Base-by-base conservation (phyloP, 2,113 vertebrate genomes). In the Neotragus pygmaeus region DNA sequence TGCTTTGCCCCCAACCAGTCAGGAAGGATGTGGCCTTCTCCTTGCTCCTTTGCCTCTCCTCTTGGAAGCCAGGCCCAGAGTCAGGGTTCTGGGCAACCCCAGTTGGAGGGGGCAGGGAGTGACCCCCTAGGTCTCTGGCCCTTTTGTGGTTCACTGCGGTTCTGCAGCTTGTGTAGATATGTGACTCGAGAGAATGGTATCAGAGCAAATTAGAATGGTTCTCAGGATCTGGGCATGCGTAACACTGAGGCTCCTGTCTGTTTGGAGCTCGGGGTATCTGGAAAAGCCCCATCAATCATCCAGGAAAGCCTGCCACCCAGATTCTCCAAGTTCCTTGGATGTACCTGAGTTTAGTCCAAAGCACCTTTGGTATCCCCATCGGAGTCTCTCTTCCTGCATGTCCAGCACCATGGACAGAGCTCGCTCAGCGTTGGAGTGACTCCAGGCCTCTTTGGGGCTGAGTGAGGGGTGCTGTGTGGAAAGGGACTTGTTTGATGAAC, bases 361-460 rank as follows among this genome's bases (percentile, higher is more conserved):
- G 6, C 6, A 1, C 30, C n/a, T 10, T 11, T 0, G 1, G 4
- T 17, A 1, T 43, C 43, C 2, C 5, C 7, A 0, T 28, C 0
- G 0, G 5, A 25, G 49, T 13, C 39, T 60, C 70, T 3, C 0
- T 57, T 5, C 80, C 53, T 33, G 82, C 3, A 0, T 28, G 45
- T 36, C 43, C 33, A 77, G 95, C 36, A 53, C 43, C 45, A 17
- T 1, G n/a, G 49, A 55, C 39, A 23, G 53, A 14, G 36, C 8
- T 45, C 4, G 7, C 28, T n/a, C 3, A 6, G 47, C 3, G 1
- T 28, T 3, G 4, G 1, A 3, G 7, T 21, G 27, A 30, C n/a
- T 66, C 78, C 23, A 1, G 2, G 36, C 25, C 17, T 4, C 33
- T 17, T 7, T 4, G 87, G 51, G 25, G 17, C 51, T 2, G 7